Percentiles rank a stretch among this genome's conserved stretches.
phyloP scores from a whole-genome alignment of 2,888 invertebrate species.

The Seladonia tumulorum region DNA sequence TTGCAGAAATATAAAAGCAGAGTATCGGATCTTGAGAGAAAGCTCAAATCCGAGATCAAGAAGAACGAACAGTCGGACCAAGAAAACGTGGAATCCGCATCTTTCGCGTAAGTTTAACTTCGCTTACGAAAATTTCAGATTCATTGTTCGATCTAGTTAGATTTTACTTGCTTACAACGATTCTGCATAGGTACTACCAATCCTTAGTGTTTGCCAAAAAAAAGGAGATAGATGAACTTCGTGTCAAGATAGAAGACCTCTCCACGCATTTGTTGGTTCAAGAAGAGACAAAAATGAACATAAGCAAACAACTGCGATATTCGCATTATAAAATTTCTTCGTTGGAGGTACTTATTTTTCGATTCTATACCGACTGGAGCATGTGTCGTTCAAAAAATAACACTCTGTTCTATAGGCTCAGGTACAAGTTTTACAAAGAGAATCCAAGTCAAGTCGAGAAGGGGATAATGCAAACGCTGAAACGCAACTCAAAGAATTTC shows the following conservation, averaged over 20 bases:
- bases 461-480: not conserved
- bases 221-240: constrained; percentile 74
- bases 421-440: not conserved
- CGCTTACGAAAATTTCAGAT: not conserved
- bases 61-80: constrained; percentile 35
- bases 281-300: constrained; percentile 69
- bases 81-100: constrained; percentile 12
- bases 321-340: constrained; percentile 73
- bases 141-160: not conserved
- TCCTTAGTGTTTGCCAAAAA: constrained; percentile 68
- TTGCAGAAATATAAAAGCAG: constrained; percentile 72
- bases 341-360: constrained; percentile 65
- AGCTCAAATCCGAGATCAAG: constrained; percentile 70
- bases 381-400: not conserved
- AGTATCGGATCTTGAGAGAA: constrained; percentile 74
- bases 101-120: constrained; percentile 53
- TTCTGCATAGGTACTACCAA: constrained; percentile 74
- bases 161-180: not conserved
- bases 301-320: constrained; percentile 66
- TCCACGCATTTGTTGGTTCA: constrained; percentile 71
- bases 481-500: not conserved
- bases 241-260: constrained; percentile 72
- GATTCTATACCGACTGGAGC: too few relatives aligned
- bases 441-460: not conserved
- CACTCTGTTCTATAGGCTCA: constrained; percentile 23